Evolutionary conservation across 2,113 vertebrate genomes (phyloP), one percentile per base, ranked within the genome.

Genomic region (Halcyon malimbica): DNA sequence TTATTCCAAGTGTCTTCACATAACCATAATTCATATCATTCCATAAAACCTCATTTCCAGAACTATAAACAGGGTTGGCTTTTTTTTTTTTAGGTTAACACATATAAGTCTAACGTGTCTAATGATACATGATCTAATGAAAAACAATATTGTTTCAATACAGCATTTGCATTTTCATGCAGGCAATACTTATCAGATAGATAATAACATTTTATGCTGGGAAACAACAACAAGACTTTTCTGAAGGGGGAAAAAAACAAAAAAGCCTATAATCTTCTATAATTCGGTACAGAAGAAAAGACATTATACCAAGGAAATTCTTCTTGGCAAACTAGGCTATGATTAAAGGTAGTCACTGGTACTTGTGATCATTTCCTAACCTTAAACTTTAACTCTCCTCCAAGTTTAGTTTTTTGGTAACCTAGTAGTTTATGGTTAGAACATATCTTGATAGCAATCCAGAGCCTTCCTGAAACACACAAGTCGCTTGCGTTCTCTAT

Each of bases 261-360:
- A 64, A 69, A 59, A 93, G 33, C 57, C 79, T 94, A n/a, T 95
- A 96, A 97, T 97, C 89, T 93, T 93, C 92, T 94, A 13, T 94
- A 97, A 95, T 97, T 97, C 25, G 0, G n/a, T 33, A 71, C 35
- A 93, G 76, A 94, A 89, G 76, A 93, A 84, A 86, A 90, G 63
- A 92, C 86, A 81, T 51, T 78, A 81, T 77, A 76, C 82, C 88
- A 94, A 94, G 89, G 87, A 91, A 95, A 93, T 87, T 89, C 91
- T 94, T 62, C 51, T 53, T 97, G 97, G 94, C 97, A 96, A 81
- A 70, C 15, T 20, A 92, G 82, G 24, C 69, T 92, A 4, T 96
- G 92, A 97, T 97, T 97, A 97, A 97, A 96, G 93, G 95, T 96
- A 96, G 94, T 83, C 94, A 87, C 80, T 95, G 79, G 42, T 87